Conservation (phyloP, 2,888 invertebrate genomes). For the Eupithecia tripunctaria region DNA sequence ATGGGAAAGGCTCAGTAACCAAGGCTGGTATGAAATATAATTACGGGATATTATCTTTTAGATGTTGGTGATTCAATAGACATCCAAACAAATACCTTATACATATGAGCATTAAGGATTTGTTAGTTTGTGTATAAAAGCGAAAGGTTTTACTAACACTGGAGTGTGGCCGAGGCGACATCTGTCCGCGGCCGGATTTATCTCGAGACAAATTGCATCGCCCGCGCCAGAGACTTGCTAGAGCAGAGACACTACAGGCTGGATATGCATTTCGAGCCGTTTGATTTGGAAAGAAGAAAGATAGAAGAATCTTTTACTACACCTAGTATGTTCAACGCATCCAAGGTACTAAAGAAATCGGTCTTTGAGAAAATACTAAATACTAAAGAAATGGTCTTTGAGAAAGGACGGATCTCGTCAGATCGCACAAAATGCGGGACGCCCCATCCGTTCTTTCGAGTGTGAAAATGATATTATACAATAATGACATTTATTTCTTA, state of each 20-base stretch:
- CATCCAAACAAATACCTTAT: slow-evolving; percentile 4
- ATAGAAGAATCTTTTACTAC: neutral
- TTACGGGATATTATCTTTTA: neutral
- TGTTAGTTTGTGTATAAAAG: too few species aligned
- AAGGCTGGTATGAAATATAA: neutral
- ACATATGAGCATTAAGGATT: too few species aligned
- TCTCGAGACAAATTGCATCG: slow-evolving; percentile 78
- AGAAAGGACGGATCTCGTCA: too few species aligned
- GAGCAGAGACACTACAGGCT: neutral
- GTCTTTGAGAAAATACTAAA: too few species aligned
- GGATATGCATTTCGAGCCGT: neutral
- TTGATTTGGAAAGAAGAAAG: neutral
- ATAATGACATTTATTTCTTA: too few species aligned
- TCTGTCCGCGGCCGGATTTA: slow-evolving; percentile 78
- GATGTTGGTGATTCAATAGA: neutral
- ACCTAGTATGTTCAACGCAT: neutral
- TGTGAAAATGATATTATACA: too few species aligned
- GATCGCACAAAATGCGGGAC: too few species aligned
- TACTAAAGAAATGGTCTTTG: too few species aligned
- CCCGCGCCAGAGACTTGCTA: slow-evolving; percentile 49
- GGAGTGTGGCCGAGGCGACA: slow-evolving; percentile 64
- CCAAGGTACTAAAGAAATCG: too few species aligned
- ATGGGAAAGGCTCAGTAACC: neutral
- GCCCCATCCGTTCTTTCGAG: too few species aligned
- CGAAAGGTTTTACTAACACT: slow-evolving; percentile 55